Base-by-base conservation (phyloP, 2,888 invertebrate genomes). In the Tetrapedia diversipes region DNA sequence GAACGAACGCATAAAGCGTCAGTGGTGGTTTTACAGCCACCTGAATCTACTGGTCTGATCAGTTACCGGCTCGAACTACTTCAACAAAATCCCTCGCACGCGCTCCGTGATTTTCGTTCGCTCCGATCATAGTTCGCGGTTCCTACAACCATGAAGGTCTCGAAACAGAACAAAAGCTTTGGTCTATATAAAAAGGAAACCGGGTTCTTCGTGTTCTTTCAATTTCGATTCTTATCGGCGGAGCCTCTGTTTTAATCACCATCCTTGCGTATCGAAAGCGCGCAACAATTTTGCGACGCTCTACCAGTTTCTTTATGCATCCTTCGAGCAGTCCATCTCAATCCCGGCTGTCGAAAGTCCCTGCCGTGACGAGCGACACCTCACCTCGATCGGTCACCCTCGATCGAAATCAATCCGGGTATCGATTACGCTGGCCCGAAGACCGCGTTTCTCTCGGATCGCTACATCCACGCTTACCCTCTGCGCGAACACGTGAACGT, bases 331-430 rank as follows among this genome's bases (percentile, higher is more conserved):
- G n/a, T n/a, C n/a, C n/a, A n/a, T n/a, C n/a, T n/a, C n/a, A n/a
- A n/a, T n/a, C n/a, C n/a, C n/a, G n/a, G n/a, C n/a, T n/a, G n/a
- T n/a, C n/a, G n/a, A n/a, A n/a, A n/a, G n/a, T n/a, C n/a, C n/a
- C n/a, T n/a, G n/a, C n/a, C n/a, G n/a, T n/a, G n/a, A n/a, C n/a
- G n/a, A n/a, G n/a, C 27, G 45, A 43, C 59, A 65, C 47, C 56
- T 45, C 53, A 14, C 27, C 47, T n/a, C 32, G 11, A n/a, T 4
- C 34, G 22, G 24, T 39, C 16, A 7, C 4, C 34, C 6, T 29
- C 41, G 81, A 72, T 74, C 59, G 11, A 51, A 78, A 74, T 67
- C 64, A 74, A 81, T 73, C n/a, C 70, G 64, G 19, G 32, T 70
- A 81, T 81, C 67, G 79, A 81, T 81, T 69, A 69, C 65, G 34